These are phyloP conservation scores for Cataglyphis rosenhaueri DNA, from an alignment of 2,888 invertebrate genomes.

Conservation along the genomic window DNA sequence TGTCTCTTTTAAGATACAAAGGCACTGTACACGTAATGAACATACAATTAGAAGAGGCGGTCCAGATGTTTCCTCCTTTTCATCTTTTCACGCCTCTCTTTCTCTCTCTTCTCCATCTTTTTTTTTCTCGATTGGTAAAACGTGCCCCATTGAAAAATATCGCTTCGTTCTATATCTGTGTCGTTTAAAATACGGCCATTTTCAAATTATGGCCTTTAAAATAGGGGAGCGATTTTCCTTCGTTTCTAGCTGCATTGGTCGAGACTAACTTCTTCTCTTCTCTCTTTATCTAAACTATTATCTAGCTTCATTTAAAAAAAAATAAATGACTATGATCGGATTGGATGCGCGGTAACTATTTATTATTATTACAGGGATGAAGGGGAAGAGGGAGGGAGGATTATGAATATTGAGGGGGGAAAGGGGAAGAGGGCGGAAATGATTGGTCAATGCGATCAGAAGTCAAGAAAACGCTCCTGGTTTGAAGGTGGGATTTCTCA, in stretches of 20 bases:
- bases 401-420: not conserved
- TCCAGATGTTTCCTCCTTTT: constrained; percentile 62
- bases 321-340: constrained; percentile 74
- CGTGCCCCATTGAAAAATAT: constrained; percentile 73
- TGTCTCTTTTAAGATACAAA: constrained; percentile 79
- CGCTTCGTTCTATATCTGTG: constrained; percentile 66
- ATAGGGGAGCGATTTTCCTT: constrained; percentile 77
- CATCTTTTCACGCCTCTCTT: constrained; percentile 1
- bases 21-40: constrained; percentile 84
- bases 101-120: not conserved
- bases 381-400: not conserved
- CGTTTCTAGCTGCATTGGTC: constrained; percentile 78
- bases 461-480: constrained; percentile 77
- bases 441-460: constrained; percentile 77
- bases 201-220: constrained; percentile 67
- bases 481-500: constrained; percentile 77
- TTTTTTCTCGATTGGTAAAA: constrained; percentile 72
- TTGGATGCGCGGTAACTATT: constrained; percentile 75
- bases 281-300: constrained; percentile 42
- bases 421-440: constrained; percentile 58
- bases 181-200: constrained; percentile 72
- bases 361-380: constrained; percentile 26
- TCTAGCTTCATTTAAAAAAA: constrained; percentile 62
- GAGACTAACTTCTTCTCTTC: constrained; percentile 63
- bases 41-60: constrained; percentile 77